A percentile compares a stretch with the other conserved stretches of the same genome.
Conservation (phyloP, 2,113 vertebrate genomes). For the Procavia capensis region DNA sequence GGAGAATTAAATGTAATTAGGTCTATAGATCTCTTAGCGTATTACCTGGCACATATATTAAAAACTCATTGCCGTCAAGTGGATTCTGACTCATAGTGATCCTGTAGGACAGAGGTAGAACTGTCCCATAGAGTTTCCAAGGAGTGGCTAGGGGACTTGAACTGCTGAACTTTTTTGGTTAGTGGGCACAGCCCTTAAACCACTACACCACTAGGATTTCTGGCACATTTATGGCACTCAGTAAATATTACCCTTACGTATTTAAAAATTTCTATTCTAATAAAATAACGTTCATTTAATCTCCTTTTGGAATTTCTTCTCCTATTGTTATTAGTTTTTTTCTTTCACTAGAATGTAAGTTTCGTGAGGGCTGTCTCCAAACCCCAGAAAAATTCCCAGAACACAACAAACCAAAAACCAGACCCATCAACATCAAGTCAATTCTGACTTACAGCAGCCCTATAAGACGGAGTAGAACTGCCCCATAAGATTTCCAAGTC, state of each 20-base stretch:
- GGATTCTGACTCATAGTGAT: too few species aligned
- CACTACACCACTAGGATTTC: too few species aligned
- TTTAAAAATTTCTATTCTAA: conserved; percentile 7
- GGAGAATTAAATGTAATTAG: conserved; percentile 12
- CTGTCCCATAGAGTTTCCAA: too few species aligned
- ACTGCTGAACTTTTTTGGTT: too few species aligned
- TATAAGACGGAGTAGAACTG: too few species aligned
- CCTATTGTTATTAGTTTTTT: conserved; percentile 22
- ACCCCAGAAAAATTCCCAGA: background rate
- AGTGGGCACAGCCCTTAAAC: too few species aligned
- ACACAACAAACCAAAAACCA: background rate
- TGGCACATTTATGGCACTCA: background rate
- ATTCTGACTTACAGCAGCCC: background rate
- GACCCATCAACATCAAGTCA: background rate
- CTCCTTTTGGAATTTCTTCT: conserved; percentile 47
- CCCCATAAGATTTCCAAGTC: too few species aligned
- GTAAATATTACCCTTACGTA: background rate
- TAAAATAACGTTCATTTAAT: conserved; percentile 33
- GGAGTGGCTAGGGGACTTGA: too few species aligned
- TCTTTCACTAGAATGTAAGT: background rate
- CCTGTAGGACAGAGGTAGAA: too few species aligned
- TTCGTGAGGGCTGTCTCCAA: background rate
- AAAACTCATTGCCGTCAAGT: too few species aligned
- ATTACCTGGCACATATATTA: background rate
- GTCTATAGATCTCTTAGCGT: background rate